Conservation (phyloP, 2,113 vertebrate genomes). For the Zeus faber region DNA sequence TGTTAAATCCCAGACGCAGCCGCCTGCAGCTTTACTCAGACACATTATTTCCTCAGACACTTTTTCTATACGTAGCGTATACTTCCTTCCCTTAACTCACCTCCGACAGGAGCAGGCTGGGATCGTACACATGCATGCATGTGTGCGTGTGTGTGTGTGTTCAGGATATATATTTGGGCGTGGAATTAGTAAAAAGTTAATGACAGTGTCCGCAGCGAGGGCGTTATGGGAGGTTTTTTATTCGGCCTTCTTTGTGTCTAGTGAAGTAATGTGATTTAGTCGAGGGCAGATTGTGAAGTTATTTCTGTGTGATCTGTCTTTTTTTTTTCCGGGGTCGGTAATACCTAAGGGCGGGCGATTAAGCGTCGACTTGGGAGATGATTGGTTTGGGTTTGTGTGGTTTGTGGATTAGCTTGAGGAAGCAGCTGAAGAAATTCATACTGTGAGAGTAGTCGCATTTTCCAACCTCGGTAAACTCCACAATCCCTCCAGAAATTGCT, state of each 20-base stretch:
- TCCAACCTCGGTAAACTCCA: too few species aligned
- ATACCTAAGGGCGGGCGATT: conserved; percentile 32
- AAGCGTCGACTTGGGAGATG: conserved; percentile 18
- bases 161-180: conserved; percentile 18
- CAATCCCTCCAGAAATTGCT: too few species aligned
- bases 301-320: conserved; percentile 21
- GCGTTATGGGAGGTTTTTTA: too few species aligned
- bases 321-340: conserved; percentile 18
- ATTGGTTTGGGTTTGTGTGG: conserved; percentile 20
- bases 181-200: conserved; percentile 35
- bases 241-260: too few species aligned
- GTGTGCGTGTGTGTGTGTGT: conserved; percentile 36
- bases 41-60: conserved; percentile 26
- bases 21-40: conserved; percentile 46
- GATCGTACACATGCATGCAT: conserved; percentile 30
- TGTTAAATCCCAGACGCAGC: conserved; percentile 58
- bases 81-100: too few species aligned
- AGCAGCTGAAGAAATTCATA: too few species aligned
- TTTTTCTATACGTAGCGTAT: too few species aligned
- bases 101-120: too few species aligned
- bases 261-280: conserved; percentile 47
- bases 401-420: conserved; percentile 33
- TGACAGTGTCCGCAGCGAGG: conserved; percentile 50
- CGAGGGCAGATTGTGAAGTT: conserved; percentile 25
- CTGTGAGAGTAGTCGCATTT: too few species aligned